phyloP scores from a whole-genome alignment of 2,797 vertebrate genomes.

The Lates japonicus region DNA sequence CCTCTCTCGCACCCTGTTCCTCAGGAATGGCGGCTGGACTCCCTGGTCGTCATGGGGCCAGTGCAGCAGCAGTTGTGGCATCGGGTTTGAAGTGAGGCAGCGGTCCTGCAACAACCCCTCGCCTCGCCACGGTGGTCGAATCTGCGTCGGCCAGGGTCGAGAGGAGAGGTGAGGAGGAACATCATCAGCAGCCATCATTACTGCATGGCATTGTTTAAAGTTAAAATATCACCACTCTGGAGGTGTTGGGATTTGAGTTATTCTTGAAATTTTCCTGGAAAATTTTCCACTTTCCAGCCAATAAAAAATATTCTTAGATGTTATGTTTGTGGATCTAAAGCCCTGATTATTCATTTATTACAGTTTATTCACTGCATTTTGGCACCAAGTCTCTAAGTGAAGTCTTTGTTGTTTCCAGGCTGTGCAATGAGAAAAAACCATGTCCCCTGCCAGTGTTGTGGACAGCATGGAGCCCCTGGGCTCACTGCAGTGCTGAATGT shows the following conservation, averaged over 20 bases:
- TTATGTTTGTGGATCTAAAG: neutral
- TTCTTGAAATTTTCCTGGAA: too few species aligned
- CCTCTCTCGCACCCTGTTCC: rapidly evolving
- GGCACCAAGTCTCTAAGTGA: neutral
- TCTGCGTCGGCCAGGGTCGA: slow-evolving; percentile 95
- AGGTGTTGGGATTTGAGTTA: neutral
- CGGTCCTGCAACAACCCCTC: slow-evolving; percentile 96
- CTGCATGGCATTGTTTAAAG: neutral
- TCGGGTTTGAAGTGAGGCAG: slow-evolving; percentile 96
- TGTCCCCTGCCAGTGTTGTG: slow-evolving; percentile 92
- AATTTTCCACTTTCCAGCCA: too few species aligned
- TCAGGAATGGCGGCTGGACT: slow-evolving; percentile 96
- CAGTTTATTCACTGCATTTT: neutral
- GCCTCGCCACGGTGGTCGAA: slow-evolving; percentile 92
- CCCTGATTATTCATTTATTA: neutral
- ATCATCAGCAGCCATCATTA: neutral
- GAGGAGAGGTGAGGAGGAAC: slow-evolving; percentile 90
- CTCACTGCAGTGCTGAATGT: slow-evolving; percentile 92
- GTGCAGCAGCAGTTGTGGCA: slow-evolving; percentile 96
- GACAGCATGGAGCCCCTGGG: slow-evolving; percentile 94
- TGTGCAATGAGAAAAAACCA: slow-evolving; percentile 93
- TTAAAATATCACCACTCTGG: neutral
- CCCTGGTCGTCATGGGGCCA: slow-evolving; percentile 96
- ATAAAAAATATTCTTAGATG: neutral
- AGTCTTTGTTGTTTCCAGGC: slow-evolving; percentile 66